Evolutionary conservation across 2,797 vertebrate species (phyloP).

Genomic region (Notolabrus celidotus): DNA sequence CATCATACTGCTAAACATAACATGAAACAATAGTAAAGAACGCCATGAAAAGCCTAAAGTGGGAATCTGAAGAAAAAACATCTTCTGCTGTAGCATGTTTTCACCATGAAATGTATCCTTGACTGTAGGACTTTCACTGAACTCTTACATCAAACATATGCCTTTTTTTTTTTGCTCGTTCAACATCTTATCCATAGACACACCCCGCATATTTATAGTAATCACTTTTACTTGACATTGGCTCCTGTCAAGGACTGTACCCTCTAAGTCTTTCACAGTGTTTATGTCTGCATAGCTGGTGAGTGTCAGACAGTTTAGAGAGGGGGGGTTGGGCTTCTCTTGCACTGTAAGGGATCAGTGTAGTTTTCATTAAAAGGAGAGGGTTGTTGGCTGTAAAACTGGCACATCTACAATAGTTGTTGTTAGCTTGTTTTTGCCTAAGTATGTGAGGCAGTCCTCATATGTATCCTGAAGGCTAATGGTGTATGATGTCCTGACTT

Average conservation of each 20-base stretch:
- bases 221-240: not conserved
- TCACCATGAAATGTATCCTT: not conserved
- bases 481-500: not conserved
- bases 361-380: not conserved
- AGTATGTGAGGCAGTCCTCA: not conserved
- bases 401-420: no score
- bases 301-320: not conserved
- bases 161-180: not conserved
- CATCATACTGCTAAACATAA: not conserved
- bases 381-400: not conserved
- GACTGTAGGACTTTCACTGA: not conserved
- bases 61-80: not conserved
- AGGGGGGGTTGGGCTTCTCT: not conserved
- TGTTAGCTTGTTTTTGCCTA: not conserved
- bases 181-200: not conserved
- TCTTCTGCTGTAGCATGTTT: not conserved
- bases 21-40: not conserved
- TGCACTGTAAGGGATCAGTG: not conserved
- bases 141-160: not conserved
- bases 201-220: not conserved
- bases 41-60: not conserved
- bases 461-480: not conserved
- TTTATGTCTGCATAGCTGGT: conserved; percentile 1
- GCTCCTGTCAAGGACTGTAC: not conserved
- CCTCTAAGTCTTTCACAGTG: not conserved